A percentile compares a stretch with the other conserved stretches of the same genome.
Conservation (phyloP, 2,113 vertebrate species). For the Procavia capensis region DNA sequence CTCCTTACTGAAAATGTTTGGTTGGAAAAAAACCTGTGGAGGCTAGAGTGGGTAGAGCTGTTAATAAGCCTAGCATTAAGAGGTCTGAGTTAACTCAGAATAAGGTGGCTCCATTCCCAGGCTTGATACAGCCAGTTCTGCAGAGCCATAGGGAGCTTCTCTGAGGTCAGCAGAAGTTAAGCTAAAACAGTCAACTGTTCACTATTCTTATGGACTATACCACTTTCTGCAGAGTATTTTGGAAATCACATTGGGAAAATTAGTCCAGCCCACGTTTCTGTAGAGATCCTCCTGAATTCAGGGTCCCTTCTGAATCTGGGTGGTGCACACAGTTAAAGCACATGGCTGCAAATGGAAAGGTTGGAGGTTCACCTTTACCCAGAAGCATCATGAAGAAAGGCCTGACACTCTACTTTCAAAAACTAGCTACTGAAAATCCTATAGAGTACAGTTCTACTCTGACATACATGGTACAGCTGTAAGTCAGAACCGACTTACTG, state of each 20-base stretch:
- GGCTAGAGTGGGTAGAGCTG: conserved; percentile 39
- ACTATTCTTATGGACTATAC: conserved; percentile 50
- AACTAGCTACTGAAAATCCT: background rate
- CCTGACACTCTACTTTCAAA: background rate
- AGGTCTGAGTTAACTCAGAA: conserved; percentile 57
- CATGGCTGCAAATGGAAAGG: background rate
- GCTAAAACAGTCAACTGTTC: conserved; percentile 65
- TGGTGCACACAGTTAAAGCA: background rate
- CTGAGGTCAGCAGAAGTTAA: conserved; percentile 57
- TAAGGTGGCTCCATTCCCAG: conserved; percentile 57
- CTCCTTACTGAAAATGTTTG: conserved; percentile 44
- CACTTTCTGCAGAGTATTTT: conserved; percentile 28
- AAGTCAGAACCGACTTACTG: background rate
- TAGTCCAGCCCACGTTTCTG: background rate
- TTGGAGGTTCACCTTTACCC: background rate
- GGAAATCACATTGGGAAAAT: background rate
- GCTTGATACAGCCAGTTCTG: conserved; percentile 33
- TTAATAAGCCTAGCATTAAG: conserved; percentile 72
- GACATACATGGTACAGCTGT: background rate
- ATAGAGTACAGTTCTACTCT: background rate
- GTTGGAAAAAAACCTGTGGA: background rate
- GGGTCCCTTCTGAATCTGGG: background rate
- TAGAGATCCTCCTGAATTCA: background rate
- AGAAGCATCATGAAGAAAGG: background rate
- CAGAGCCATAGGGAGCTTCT: conserved; percentile 59